Evolutionary conservation across 2,888 invertebrate genomes (phyloP).

Genomic region (Lithosia quadra): DNA sequence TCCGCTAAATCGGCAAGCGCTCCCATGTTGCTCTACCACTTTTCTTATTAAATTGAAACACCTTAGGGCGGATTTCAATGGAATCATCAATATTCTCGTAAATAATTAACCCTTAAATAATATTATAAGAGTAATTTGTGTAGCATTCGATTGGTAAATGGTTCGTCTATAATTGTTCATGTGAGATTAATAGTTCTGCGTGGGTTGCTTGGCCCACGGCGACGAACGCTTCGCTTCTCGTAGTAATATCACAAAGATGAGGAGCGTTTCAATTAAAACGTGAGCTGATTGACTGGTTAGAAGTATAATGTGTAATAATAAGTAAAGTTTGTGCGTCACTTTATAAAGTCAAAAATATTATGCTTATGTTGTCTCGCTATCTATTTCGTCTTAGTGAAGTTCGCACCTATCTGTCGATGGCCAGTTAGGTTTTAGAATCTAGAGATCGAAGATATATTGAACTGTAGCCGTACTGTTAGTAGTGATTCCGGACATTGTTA

Average conservation of each 20-base stretch:
- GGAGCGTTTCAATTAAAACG: slow-evolving; percentile 79
- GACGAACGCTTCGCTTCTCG: slow-evolving; percentile 56
- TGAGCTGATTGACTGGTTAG: slow-evolving; percentile 64
- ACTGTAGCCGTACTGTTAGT: no score
- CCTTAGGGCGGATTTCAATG: slow-evolving; percentile 71
- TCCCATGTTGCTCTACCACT: slow-evolving; percentile 35
- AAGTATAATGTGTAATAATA: slow-evolving; percentile 25
- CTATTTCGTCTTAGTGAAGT: no score
- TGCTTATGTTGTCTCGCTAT: no score
- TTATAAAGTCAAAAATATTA: background rate
- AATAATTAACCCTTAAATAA: slow-evolving; percentile 70
- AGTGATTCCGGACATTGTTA: no score
- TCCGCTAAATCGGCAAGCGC: slow-evolving; percentile 48
- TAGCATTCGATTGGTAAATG: slow-evolving; percentile 62
- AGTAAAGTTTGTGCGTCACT: background rate
- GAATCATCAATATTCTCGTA: slow-evolving; percentile 68
- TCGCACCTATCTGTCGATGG: no score
- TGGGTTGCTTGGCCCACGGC: slow-evolving; percentile 65
- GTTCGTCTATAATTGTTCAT: slow-evolving; percentile 76
- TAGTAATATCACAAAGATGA: slow-evolving; percentile 72
- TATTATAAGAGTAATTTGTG: slow-evolving; percentile 60
- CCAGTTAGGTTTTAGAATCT: no score
- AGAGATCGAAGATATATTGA: no score
- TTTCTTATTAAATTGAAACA: slow-evolving; percentile 66
- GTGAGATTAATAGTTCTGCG: slow-evolving; percentile 73